Conservation (phyloP, 2,797 vertebrate genomes). For the Chelmon rostratus region DNA sequence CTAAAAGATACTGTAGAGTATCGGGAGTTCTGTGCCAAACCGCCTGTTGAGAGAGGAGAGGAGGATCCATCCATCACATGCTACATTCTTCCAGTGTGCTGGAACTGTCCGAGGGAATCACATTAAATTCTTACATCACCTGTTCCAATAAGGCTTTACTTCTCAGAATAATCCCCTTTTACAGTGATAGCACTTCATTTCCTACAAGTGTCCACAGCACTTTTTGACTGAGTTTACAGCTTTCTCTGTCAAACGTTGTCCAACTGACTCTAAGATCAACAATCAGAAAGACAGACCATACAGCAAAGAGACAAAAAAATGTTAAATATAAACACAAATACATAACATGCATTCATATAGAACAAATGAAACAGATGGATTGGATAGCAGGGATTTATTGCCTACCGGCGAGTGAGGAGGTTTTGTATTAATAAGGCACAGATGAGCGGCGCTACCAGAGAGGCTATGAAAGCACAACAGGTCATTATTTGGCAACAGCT, state of each 20-base stretch:
- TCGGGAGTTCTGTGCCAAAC: conserved; percentile 61
- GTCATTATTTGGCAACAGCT: conserved; percentile 33
- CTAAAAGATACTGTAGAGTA: conserved; percentile 67
- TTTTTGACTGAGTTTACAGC: conserved; percentile 39
- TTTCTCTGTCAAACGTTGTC: conserved; percentile 29
- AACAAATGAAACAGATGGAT: conserved; percentile 28
- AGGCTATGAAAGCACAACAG: conserved; percentile 29
- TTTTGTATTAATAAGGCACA: conserved; percentile 54
- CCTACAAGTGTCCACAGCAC: conserved; percentile 54
- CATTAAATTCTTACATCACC: conserved; percentile 75
- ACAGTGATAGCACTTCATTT: conserved; percentile 62
- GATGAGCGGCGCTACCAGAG: conserved; percentile 29
- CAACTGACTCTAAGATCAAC: conserved; percentile 6
- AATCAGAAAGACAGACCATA: conserved; percentile 7
- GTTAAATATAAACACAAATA: neutral
- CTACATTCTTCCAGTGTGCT: conserved; percentile 76
- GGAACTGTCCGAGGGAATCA: conserved; percentile 66
- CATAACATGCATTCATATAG: neutral
- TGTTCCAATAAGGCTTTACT: conserved; percentile 72
- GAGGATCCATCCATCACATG: conserved; percentile 74
- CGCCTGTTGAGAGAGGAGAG: conserved; percentile 70
- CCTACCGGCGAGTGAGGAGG: conserved; percentile 26
- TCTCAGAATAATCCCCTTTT: conserved; percentile 60
- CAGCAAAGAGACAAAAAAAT: neutral
- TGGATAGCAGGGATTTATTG: conserved; percentile 30